Percentiles rank a stretch among this genome's conserved stretches.
These are phyloP conservation scores for Zygaena filipendulae DNA, from an alignment of 2,888 invertebrate genomes.

Conservation along the genomic window DNA sequence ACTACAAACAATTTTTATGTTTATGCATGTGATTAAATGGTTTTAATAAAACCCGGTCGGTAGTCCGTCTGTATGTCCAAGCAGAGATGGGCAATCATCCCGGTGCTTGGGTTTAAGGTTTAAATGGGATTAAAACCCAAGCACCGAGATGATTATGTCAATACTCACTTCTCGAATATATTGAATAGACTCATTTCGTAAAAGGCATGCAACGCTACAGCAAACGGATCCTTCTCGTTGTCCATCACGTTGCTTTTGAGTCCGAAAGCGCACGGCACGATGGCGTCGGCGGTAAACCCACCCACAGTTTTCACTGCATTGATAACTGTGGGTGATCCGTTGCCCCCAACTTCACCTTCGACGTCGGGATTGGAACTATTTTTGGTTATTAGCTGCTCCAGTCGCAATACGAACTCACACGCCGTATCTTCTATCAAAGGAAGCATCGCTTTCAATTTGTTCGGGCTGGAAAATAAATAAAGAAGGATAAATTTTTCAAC, in stretches of 20 bases:
- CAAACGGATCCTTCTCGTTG: constrained; percentile 47
- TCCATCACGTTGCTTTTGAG: constrained; percentile 55
- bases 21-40: too few species aligned
- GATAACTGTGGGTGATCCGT: constrained; percentile 27
- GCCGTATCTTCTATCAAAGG: constrained; percentile 52
- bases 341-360: constrained; percentile 9
- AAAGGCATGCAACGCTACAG: constrained; percentile 52
- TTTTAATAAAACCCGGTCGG: too few species aligned
- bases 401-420: constrained; percentile 35
- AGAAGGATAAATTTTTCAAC: not conserved
- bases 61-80: too few species aligned
- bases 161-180: constrained; percentile 55
- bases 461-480: constrained; percentile 38
- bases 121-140: too few species aligned
- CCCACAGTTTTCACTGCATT: constrained; percentile 48
- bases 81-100: too few species aligned
- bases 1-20: too few species aligned
- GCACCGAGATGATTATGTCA: not conserved
- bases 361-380: constrained; percentile 12
- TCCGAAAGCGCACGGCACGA: constrained; percentile 59
- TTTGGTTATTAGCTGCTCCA: constrained; percentile 26
- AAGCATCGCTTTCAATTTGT: constrained; percentile 55
- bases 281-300: constrained; percentile 58
- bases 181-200: constrained; percentile 50
- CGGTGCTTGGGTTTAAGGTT: too few species aligned